Evolutionary conservation across 1,140 invertebrate species (phyloP).

Genomic region (Lepidurus apus): DNA sequence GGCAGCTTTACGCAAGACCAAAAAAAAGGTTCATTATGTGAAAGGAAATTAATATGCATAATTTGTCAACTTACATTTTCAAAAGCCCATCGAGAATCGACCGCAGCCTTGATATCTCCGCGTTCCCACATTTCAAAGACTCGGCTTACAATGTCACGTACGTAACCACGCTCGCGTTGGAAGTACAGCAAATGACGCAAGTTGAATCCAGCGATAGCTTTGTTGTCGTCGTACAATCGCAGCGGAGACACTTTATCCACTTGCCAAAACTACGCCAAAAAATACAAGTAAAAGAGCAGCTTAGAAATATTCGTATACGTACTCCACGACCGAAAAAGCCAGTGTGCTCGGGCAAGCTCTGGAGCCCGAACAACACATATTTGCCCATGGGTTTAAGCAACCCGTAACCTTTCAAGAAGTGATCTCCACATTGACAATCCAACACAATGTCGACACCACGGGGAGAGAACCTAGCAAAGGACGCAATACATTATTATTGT

Average conservation of each 20-base stretch:
- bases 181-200: slow-evolving; percentile 75
- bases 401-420: slow-evolving; percentile 74
- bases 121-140: slow-evolving; percentile 69
- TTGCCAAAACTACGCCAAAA: slow-evolving; percentile 68
- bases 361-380: slow-evolving; percentile 80
- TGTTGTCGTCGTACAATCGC: slow-evolving; percentile 84
- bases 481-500: too few species aligned
- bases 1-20: slow-evolving; percentile 52
- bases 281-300: background rate
- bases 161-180: slow-evolving; percentile 64
- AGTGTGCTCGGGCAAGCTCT: slow-evolving; percentile 81
- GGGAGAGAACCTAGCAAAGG: slow-evolving; percentile 55
- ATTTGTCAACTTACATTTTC: slow-evolving; percentile 62
- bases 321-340: slow-evolving; percentile 81
- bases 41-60: background rate
- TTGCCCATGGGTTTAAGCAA: slow-evolving; percentile 83
- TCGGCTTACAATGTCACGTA: slow-evolving; percentile 60
- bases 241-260: slow-evolving; percentile 81
- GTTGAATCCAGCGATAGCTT: slow-evolving; percentile 73
- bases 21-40: slow-evolving; percentile 23
- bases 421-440: slow-evolving; percentile 82
- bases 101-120: slow-evolving; percentile 69
- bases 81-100: slow-evolving; percentile 79
- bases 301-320: slow-evolving; percentile 46
- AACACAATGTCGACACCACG: slow-evolving; percentile 81